Evolutionary conservation across 2,113 vertebrate genomes (phyloP), one percentile per base, ranked within the genome.

Genomic region (Tachysurus vachellii): DNA sequence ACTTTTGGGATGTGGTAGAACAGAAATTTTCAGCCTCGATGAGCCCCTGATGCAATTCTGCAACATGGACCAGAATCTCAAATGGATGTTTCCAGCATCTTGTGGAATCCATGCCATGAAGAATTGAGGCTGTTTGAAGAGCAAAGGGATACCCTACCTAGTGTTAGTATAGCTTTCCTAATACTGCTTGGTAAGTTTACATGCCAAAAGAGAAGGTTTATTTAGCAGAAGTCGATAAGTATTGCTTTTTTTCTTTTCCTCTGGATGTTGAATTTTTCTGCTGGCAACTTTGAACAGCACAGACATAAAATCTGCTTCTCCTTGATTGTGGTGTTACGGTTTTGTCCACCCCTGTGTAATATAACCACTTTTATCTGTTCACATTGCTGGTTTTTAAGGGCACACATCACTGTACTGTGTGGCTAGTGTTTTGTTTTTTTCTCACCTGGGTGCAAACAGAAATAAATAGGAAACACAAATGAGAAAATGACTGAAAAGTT

Each of bases 331-430:
- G 8, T 13, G 8, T 13, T n/a, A 76, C 21, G 6, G 53, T 79
- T 56, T 79, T 79, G 50, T 79, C 76, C 76, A 79, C 50, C 53
- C n/a, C 76, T 79, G 50, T 56, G n/a, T 31, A 36, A 31, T 16
- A 57, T 36, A 56, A 23, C 44, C n/a, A 54, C 47, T 56, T 11
- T 76, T 76, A 19, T 31, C 13, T 19, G 8, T 36, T 21, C n/a
- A 19, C 53, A 56, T 57, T 19, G 53, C 28, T 57, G 36, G 53
- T 23, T 76, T 75, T 75, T 14, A 56, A 56, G 3, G 5, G 50
- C 13, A 31, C 53, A 56, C 26, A 79, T 17, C 53, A 79, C 17
- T 42, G 16, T 28, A 28, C 54, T 80, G 4, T 80, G 19, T 80
- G 16, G 53, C n/a, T 28, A 36, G 2, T 80, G 54, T 19, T 21